phyloP scores from a whole-genome alignment of 1,140 invertebrate species.

The Ceratitis capitata region DNA sequence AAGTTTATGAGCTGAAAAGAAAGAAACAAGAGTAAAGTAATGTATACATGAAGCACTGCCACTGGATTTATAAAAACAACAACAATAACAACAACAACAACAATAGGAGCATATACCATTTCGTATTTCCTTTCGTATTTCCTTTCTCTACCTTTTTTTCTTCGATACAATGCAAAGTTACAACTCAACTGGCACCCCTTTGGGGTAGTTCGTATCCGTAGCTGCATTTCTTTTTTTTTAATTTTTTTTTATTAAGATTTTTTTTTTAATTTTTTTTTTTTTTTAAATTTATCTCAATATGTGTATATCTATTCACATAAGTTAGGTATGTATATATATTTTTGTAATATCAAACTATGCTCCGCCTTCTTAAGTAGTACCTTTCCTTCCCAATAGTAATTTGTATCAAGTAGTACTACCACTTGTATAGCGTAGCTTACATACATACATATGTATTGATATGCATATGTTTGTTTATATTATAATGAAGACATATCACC shows the following conservation, averaged over 20 bases:
- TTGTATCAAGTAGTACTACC: background rate
- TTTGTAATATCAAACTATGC: background rate
- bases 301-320: background rate
- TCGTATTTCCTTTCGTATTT: background rate
- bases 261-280: no score
- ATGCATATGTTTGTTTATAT: background rate
- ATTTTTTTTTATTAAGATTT: background rate
- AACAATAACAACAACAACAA: background rate
- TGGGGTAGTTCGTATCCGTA: background rate
- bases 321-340: background rate
- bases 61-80: background rate
- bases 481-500: background rate
- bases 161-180: background rate
- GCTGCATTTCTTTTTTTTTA: background rate
- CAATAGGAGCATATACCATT: background rate
- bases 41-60: slow-evolving; percentile 3
- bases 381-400: background rate
- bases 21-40: background rate
- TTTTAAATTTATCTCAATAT: background rate
- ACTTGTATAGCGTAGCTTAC: no score
- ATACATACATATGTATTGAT: background rate
- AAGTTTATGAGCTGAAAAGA: slow-evolving; percentile 4
- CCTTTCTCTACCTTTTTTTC: background rate
- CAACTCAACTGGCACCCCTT: slow-evolving; percentile 3
- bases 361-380: background rate